Evolutionary conservation across 2,888 invertebrate genomes (phyloP).

Genomic region (Drosophila gaucha): DNA sequence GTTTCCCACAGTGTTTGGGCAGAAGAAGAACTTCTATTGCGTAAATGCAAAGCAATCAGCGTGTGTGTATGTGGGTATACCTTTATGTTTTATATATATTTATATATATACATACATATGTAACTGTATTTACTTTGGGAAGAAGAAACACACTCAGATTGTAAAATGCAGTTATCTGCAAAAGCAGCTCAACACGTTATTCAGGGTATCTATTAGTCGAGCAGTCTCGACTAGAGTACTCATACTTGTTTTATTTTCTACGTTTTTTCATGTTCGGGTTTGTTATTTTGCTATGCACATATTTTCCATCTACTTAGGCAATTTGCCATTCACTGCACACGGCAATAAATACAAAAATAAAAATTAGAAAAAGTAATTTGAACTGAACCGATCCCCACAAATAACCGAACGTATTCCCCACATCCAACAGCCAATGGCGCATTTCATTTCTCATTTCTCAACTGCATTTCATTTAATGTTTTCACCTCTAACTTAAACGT

Average conservation of each 20-base stretch:
- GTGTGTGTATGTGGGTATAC: no score
- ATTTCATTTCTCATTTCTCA: conserved; percentile 73
- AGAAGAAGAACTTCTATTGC: no score
- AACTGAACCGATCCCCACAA: conserved; percentile 28
- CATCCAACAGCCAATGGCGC: conserved; percentile 65
- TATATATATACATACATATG: neutral
- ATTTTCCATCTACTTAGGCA: conserved; percentile 67
- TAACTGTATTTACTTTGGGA: neutral
- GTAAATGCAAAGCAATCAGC: no score
- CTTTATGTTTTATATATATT: no score
- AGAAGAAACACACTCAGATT: neutral
- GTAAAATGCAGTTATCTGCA: neutral
- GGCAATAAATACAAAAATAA: conserved; percentile 24
- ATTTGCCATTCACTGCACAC: conserved; percentile 78
- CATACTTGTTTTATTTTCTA: neutral
- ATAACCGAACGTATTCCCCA: conserved; percentile 20
- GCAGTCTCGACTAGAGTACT: neutral
- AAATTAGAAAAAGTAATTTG: neutral
- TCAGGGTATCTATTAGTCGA: neutral
- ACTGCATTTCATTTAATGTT: conserved; percentile 47
- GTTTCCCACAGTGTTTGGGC: no score
- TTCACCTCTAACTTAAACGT: neutral
- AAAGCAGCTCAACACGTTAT: neutral
- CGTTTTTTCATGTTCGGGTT: conserved; percentile 17
- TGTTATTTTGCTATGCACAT: conserved; percentile 24